Percentiles rank a stretch among this genome's conserved stretches.
phyloP scores from a whole-genome alignment of 2,888 invertebrate genomes.

The Agrenia bidenticulata region DNA sequence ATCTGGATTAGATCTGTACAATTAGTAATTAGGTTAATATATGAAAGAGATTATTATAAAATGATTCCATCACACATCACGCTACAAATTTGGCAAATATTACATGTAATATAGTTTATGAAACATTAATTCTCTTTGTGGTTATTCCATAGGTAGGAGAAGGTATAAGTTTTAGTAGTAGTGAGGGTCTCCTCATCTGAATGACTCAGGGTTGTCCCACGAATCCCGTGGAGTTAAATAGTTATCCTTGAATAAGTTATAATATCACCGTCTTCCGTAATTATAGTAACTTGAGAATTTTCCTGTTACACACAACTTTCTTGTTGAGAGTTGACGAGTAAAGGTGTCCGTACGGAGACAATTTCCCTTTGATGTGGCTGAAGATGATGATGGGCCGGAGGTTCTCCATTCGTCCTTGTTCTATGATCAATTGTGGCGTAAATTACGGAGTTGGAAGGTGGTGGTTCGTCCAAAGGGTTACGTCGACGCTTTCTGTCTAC shows the following conservation, averaged over 20 bases:
- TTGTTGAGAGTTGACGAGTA: constrained; percentile 66
- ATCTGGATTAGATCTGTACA: too few species aligned
- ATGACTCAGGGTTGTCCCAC: neutral
- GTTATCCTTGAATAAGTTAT: neutral
- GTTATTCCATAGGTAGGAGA: neutral
- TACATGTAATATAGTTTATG: constrained; percentile 8
- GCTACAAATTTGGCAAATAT: constrained; percentile 18
- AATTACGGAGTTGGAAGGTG: constrained; percentile 66
- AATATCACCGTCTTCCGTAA: too few species aligned
- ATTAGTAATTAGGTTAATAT: too few species aligned
- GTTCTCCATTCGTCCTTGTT: constrained; percentile 51
- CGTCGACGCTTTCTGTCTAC: constrained; percentile 57
- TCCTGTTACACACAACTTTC: constrained; percentile 67
- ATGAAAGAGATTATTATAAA: too few species aligned
- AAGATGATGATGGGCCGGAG: constrained; percentile 43
- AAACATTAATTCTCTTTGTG: constrained; percentile 16
- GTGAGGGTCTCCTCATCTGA: neutral
- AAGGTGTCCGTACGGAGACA: constrained; percentile 70
- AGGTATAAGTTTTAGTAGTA: too few species aligned
- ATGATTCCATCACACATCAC: constrained; percentile 8
- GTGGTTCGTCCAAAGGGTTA: constrained; percentile 61
- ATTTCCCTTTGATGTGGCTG: constrained; percentile 61
- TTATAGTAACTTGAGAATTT: too few species aligned
- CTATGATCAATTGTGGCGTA: constrained; percentile 75
- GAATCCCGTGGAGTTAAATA: neutral